phyloP scores from a whole-genome alignment of 2,888 invertebrate genomes.

The Tuta absoluta region DNA sequence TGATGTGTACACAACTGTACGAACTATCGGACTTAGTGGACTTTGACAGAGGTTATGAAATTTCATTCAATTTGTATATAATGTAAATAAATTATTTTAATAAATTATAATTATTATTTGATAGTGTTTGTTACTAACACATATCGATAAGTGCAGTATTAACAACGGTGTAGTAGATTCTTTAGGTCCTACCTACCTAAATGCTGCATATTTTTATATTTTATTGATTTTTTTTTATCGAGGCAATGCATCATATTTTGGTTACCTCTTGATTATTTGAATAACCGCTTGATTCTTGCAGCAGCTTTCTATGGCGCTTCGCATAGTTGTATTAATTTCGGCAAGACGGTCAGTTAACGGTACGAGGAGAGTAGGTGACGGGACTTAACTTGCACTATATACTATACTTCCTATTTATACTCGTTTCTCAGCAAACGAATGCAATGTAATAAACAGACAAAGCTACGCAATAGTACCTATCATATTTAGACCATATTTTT shows the following conservation, averaged over 20 bases:
- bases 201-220: no score
- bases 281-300: neutral
- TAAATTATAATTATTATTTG: no score
- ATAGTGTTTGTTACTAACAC: no score
- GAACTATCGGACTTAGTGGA: neutral
- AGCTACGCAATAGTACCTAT: neutral
- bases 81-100: no score
- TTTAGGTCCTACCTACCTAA: no score
- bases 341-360: slow-evolving; percentile 39
- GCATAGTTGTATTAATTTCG: slow-evolving; percentile 41
- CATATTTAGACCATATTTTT: neutral
- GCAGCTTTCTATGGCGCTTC: neutral
- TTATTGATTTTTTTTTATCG: neutral
- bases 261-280: neutral
- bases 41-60: neutral
- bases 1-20: slow-evolving; percentile 20
- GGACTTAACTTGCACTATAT: slow-evolving; percentile 33
- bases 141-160: no score
- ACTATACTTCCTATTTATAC: neutral
- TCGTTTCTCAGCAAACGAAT: neutral
- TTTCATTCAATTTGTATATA: neutral
- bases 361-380: slow-evolving; percentile 33
- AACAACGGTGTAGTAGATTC: no score
- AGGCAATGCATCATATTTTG: neutral
- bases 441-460: neutral